These are phyloP conservation scores for Tromatobia lineatoria DNA, from an alignment of 2,888 invertebrate species.

Conservation along the genomic window DNA sequence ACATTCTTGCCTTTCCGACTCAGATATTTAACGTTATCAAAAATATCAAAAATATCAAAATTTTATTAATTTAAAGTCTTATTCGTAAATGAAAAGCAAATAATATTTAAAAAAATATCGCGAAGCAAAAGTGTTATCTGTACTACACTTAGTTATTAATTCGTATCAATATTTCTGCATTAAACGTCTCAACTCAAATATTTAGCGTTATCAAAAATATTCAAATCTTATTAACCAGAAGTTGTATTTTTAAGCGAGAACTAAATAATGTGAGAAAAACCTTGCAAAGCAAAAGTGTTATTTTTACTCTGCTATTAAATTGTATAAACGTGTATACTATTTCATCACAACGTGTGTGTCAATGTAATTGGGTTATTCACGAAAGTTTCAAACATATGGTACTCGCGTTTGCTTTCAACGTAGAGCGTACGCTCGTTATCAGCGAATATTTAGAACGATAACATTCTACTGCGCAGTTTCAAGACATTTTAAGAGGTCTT, in stretches of 20 bases:
- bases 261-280: not conserved
- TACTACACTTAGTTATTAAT: too few relatives aligned
- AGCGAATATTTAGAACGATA: conserved; percentile 74
- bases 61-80: too few relatives aligned
- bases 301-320: not conserved
- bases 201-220: not conserved
- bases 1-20: not conserved
- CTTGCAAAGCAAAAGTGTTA: not conserved
- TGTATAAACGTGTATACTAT: conserved; percentile 1
- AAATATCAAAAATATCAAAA: too few relatives aligned
- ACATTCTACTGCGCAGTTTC: conserved; percentile 66
- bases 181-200: too few relatives aligned
- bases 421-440: conserved; percentile 57
- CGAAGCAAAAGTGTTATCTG: too few relatives aligned
- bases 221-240: not conserved
- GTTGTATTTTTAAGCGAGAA: not conserved
- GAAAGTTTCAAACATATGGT: conserved; percentile 45
- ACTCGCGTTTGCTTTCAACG: not conserved
- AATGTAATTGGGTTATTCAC: conserved; percentile 37
- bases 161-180: too few relatives aligned
- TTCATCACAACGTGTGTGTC: not conserved
- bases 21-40: not conserved
- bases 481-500: conserved; percentile 51
- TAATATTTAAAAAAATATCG: too few relatives aligned
- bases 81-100: too few relatives aligned